Percentiles rank a stretch among this genome's conserved stretches.
Evolutionary conservation across 2,113 vertebrate species (phyloP).

Genomic region (Rattus rattus): DNA sequence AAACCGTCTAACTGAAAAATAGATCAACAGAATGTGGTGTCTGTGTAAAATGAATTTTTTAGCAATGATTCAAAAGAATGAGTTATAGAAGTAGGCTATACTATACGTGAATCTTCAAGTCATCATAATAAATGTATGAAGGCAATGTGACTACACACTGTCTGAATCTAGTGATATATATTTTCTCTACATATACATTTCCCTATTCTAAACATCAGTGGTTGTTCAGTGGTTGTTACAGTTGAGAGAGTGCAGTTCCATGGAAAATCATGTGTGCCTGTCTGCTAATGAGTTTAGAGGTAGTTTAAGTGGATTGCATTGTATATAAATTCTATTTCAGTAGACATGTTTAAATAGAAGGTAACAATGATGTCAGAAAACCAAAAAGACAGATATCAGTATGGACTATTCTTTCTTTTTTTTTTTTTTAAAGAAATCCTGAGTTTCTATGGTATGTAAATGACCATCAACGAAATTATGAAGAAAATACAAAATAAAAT

Average conservation of each 20-base stretch:
- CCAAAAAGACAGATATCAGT: not conserved
- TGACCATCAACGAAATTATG: slow-evolving; percentile 30
- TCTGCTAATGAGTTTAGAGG: not conserved
- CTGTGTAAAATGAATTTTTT: not conserved
- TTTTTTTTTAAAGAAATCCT: slow-evolving; percentile 4
- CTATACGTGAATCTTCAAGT: not conserved
- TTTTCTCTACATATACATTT: not conserved
- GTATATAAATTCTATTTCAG: not conserved
- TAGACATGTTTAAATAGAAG: not conserved
- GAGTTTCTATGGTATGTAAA: not conserved
- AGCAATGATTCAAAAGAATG: not conserved
- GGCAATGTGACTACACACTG: not conserved
- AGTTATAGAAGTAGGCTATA: not conserved
- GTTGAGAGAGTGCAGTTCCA: not conserved
- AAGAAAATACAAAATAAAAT: not conserved
- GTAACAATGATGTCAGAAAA: not conserved
- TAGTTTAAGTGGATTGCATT: not conserved
- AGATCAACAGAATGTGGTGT: not conserved
- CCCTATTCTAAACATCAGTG: not conserved
- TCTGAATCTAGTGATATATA: not conserved
- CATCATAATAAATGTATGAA: not conserved
- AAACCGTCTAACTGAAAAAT: not conserved
- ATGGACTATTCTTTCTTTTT: not conserved
- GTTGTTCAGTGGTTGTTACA: not conserved
- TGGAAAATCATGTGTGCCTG: not conserved